Evolutionary conservation across 2,797 vertebrate genomes (phyloP).

Genomic region (Clarias pachynema): DNA sequence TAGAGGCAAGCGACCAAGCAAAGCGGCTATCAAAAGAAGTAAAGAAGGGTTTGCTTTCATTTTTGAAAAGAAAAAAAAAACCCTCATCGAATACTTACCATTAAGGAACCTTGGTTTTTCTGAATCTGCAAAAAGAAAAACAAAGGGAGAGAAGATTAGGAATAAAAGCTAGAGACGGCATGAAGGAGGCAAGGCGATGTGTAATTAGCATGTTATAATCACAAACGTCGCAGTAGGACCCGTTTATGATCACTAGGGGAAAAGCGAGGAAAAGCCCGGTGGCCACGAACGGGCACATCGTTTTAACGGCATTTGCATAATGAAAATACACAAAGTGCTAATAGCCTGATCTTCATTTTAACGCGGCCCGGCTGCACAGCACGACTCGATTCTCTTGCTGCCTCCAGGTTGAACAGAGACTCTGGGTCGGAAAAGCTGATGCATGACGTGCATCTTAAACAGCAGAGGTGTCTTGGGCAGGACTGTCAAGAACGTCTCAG

Average conservation of each 20-base stretch:
- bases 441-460: constrained; percentile 39
- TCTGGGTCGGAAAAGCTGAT: constrained; percentile 57
- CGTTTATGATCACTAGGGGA: constrained; percentile 98
- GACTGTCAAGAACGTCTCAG: neutral
- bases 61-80: constrained; percentile 48
- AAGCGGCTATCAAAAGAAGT: constrained; percentile 71
- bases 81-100: constrained; percentile 94
- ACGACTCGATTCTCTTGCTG: constrained; percentile 85
- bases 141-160: constrained; percentile 69
- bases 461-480: constrained; percentile 4
- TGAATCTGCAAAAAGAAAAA: constrained; percentile 89
- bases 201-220: constrained; percentile 99
- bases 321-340: constrained; percentile 99
- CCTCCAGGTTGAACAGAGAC: constrained; percentile 92
- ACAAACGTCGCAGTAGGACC: constrained; percentile 98
- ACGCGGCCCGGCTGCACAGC: constrained; percentile 67
- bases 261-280: constrained; percentile 99
- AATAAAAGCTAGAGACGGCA: constrained; percentile 50
- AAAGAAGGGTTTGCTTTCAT: constrained; percentile 41
- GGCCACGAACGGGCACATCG: constrained; percentile 95
- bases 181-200: constrained; percentile 79
- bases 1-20: constrained; percentile 90
- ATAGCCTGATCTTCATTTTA: constrained; percentile 97
- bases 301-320: constrained; percentile 99
- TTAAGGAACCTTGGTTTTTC: constrained; percentile 99